phyloP scores from a whole-genome alignment of 2,113 vertebrate species.

The Orthonyx spaldingii region DNA sequence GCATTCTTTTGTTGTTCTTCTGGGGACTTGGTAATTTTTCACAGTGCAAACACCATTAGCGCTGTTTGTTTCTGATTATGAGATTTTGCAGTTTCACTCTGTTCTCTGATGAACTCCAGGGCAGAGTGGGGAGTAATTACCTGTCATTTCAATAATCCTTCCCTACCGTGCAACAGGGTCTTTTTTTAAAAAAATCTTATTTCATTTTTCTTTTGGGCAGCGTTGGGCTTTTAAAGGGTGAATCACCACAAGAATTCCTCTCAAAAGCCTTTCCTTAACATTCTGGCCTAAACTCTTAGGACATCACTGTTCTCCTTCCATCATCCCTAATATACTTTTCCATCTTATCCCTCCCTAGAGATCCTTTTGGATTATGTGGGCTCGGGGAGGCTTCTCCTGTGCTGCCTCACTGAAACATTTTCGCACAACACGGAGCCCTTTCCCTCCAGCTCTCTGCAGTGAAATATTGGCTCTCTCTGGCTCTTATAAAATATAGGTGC shows the following conservation, averaged over 20 bases:
- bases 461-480: neutral
- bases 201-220: neutral
- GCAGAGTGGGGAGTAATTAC: neutral
- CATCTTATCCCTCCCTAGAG: neutral
- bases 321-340: neutral
- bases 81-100: neutral
- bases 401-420: neutral
- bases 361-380: neutral
- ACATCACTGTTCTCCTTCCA: neutral
- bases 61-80: conserved; percentile 1
- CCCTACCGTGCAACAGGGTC: neutral
- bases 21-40: neutral
- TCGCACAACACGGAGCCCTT: neutral
- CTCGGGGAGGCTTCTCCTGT: neutral
- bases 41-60: neutral
- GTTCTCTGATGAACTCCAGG: neutral
- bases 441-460: neutral
- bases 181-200: no score
- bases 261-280: neutral
- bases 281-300: neutral
- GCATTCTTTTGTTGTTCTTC: neutral
- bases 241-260: neutral
- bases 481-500: neutral
- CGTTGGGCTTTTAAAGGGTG: neutral
- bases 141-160: neutral